phyloP scores from a whole-genome alignment of 2,888 invertebrate genomes.

The Mythimna lalbum region DNA sequence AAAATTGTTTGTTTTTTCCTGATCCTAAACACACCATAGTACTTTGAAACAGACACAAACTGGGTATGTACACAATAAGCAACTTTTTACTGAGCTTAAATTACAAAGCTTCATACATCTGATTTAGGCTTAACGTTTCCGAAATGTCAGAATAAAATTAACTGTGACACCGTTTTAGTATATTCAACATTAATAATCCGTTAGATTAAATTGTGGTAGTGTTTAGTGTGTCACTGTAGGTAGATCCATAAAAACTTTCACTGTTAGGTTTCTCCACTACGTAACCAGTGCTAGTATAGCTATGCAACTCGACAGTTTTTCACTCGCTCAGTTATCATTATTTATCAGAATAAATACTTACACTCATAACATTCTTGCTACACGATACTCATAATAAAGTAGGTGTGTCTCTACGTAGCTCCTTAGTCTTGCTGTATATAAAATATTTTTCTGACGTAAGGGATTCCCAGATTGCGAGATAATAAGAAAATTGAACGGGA shows the following conservation, averaged over 20 bases:
- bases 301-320: slow-evolving; percentile 68
- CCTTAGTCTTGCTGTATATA: slow-evolving; percentile 12
- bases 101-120: slow-evolving; percentile 15
- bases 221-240: slow-evolving; percentile 74
- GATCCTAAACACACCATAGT: slow-evolving; percentile 44
- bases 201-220: slow-evolving; percentile 64
- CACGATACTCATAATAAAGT: slow-evolving; percentile 22
- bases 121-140: slow-evolving; percentile 22
- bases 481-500: slow-evolving; percentile 49
- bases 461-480: slow-evolving; percentile 62
- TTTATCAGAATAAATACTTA: slow-evolving; percentile 32
- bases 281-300: slow-evolving; percentile 78
- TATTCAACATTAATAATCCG: slow-evolving; percentile 62
- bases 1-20: slow-evolving; percentile 69
- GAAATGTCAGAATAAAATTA: slow-evolving; percentile 46
- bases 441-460: slow-evolving; percentile 57
- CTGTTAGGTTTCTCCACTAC: slow-evolving; percentile 84
- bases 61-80: slow-evolving; percentile 39
- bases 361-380: not conserved
- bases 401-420: slow-evolving; percentile 18
- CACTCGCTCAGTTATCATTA: slow-evolving; percentile 43
- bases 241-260: slow-evolving; percentile 82
- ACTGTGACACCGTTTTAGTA: slow-evolving; percentile 57
- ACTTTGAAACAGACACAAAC: slow-evolving; percentile 17
- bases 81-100: slow-evolving; percentile 13